Percentiles rank a stretch among this genome's conserved stretches.
phyloP scores from a whole-genome alignment of 2,888 invertebrate genomes.

The Temnothorax rugatulus region DNA sequence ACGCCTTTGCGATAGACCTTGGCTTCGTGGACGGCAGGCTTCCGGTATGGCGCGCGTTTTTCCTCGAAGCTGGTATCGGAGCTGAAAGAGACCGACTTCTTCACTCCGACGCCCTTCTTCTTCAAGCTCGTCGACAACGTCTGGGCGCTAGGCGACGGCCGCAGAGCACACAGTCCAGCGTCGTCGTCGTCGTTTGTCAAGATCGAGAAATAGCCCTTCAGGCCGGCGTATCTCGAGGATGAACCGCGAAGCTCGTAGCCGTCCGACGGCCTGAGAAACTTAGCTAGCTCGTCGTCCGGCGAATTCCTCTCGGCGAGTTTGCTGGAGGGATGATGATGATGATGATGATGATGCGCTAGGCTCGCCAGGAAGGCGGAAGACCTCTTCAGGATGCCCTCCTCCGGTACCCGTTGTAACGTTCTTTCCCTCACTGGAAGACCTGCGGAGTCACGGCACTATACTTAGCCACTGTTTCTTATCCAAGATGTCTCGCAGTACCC shows the following conservation, averaged over 20 bases:
- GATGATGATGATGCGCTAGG: slow-evolving; percentile 70
- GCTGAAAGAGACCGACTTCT: slow-evolving; percentile 85
- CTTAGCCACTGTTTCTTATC: slow-evolving; percentile 33
- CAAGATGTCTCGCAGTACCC: slow-evolving; percentile 1
- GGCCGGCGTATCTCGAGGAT: slow-evolving; percentile 25
- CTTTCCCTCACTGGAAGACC: slow-evolving; percentile 54
- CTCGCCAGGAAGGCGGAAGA: slow-evolving; percentile 78
- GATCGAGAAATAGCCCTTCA: slow-evolving; percentile 64
- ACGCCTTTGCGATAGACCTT: slow-evolving; percentile 84
- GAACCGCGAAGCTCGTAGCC: not conserved
- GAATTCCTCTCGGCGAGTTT: slow-evolving; percentile 56
- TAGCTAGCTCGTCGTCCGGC: slow-evolving; percentile 44
- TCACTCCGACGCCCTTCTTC: slow-evolving; percentile 76
- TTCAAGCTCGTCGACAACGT: slow-evolving; percentile 70
- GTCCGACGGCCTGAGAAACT: slow-evolving; percentile 18
- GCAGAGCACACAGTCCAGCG: not conserved
- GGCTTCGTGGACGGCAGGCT: slow-evolving; percentile 81
- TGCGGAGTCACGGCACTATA: slow-evolving; percentile 46
- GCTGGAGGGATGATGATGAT: slow-evolving; percentile 68
- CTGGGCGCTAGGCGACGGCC: slow-evolving; percentile 17
- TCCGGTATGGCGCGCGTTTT: slow-evolving; percentile 75
- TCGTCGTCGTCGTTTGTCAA: slow-evolving; percentile 21
- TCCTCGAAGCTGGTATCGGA: slow-evolving; percentile 83
- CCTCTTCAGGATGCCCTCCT: slow-evolving; percentile 74
- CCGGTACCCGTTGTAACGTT: slow-evolving; percentile 36